Evolutionary conservation across 2,888 invertebrate genomes (phyloP).

Genomic region (Plagodis dolabraria): DNA sequence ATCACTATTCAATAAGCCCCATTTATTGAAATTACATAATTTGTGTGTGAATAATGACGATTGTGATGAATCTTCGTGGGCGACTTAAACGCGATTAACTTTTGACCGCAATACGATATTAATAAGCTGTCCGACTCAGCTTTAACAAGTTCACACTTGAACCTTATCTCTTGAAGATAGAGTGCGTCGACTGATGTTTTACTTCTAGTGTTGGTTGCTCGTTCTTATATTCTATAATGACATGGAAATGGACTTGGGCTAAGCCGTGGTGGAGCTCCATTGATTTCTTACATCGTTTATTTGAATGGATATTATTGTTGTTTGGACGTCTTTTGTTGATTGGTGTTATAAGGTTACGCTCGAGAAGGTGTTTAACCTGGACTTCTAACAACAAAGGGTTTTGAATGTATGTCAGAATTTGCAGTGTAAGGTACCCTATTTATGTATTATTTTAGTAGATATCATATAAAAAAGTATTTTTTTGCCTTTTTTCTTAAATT

Average conservation of each 20-base stretch:
- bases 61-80: constrained; percentile 85
- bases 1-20: constrained; percentile 84
- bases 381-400: too few relatives aligned
- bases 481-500: too few relatives aligned
- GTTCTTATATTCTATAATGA: constrained; percentile 57
- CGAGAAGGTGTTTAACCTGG: constrained; percentile 11
- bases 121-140: constrained; percentile 71
- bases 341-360: constrained; percentile 24
- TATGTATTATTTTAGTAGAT: too few relatives aligned
- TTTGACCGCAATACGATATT: constrained; percentile 81
- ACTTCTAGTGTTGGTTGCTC: constrained; percentile 10
- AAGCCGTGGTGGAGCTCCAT: constrained; percentile 48
- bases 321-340: constrained; percentile 40
- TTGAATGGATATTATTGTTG: constrained; percentile 50
- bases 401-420: too few relatives aligned
- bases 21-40: constrained; percentile 85
- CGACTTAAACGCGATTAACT: constrained; percentile 84
- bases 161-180: constrained; percentile 23
- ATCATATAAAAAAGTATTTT: too few relatives aligned
- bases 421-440: too few relatives aligned
- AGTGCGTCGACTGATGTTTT: constrained; percentile 21
- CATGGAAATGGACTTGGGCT: constrained; percentile 69
- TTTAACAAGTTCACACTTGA: constrained; percentile 31
- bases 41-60: constrained; percentile 85
- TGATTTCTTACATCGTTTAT: constrained; percentile 58